Evolutionary conservation across 1,140 invertebrate species (phyloP), one percentile per base, ranked within the genome.

Genomic region (Megathymus violae): DNA sequence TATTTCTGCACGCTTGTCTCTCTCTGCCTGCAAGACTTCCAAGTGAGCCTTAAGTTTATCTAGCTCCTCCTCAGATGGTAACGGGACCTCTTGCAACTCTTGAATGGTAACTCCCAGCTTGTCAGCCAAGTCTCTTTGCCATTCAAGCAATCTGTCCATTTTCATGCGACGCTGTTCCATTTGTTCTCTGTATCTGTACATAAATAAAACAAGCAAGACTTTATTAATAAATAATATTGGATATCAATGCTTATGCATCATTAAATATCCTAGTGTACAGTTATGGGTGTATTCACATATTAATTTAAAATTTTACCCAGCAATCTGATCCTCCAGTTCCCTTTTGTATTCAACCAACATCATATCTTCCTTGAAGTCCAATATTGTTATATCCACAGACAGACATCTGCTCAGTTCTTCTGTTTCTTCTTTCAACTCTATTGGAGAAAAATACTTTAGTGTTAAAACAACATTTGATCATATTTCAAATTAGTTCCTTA

Each of bases 21-120:
- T 92, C 64, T 94, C 92, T 1, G 69, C 76, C 65, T 93, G 92
- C 46, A 94, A 75, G n/a, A 88, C 80, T 64, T 92, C 84, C 10
- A 94, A 75, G 40, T 93, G 90, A 3, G 75, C 59, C 48, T 91
- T 86, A 16, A 93, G 84, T 51, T 88, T 85, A 5, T 91, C 83
- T 14, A 94, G 64, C 46, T 94, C 90, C 44, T 91, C 84, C 25
- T 92, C 87, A 0, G 89, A 78, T 2, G 93, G 93, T 10, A 94
- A 60, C 0, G 92, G 92, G 3, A 89, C 71, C 19, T 90, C 88
- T 11, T 81, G 71, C 22, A 93, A 31, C 58, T 85, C 74, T n/a
- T 83, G 85, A 10, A 88, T 85, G 44, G 84, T 83, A 22, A 87
- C 85, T 6, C 89, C 90, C 2, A 93, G 80, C 60, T 83, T 85